Percentiles rank a stretch among this genome's conserved stretches.
Evolutionary conservation across 1,140 invertebrate genomes (phyloP).

Genomic region (Lordiphosa stackelbergi): DNA sequence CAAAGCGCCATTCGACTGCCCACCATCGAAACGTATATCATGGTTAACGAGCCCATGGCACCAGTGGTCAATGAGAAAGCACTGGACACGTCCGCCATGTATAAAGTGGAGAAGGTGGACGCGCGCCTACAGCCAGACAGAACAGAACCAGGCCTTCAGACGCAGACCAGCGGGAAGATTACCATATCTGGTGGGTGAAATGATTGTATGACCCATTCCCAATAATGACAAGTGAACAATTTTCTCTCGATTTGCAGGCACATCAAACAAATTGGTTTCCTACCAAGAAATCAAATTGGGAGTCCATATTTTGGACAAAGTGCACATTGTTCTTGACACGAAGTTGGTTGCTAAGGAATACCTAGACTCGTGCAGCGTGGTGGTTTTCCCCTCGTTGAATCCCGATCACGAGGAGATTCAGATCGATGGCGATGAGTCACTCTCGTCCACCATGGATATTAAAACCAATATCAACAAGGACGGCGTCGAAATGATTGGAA

Average conservation of each 20-base stretch:
- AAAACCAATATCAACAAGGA: constrained; percentile 81
- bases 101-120: constrained; percentile 8
- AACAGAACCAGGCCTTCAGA: constrained; percentile 21
- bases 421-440: constrained; percentile 66
- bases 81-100: constrained; percentile 7
- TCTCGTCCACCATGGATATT: constrained; percentile 73
- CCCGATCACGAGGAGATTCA: constrained; percentile 91
- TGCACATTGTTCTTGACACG: constrained; percentile 68
- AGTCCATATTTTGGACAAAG: constrained; percentile 67
- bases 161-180: constrained; percentile 12
- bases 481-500: constrained; percentile 88
- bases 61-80: constrained; percentile 8
- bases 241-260: constrained; percentile 37
- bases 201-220: background rate
- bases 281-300: constrained; percentile 75
- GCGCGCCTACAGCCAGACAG: constrained; percentile 15
- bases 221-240: constrained; percentile 1
- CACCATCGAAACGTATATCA: constrained; percentile 74
- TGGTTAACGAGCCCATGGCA: constrained; percentile 65
- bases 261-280: constrained; percentile 70
- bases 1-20: constrained; percentile 62
- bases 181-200: constrained; percentile 37
- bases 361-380: constrained; percentile 93
- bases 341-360: constrained; percentile 76
- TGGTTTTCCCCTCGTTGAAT: constrained; percentile 95